These are phyloP conservation scores for Acronicta aceris DNA, from an alignment of 2,888 invertebrate genomes.

Conservation along the genomic window DNA sequence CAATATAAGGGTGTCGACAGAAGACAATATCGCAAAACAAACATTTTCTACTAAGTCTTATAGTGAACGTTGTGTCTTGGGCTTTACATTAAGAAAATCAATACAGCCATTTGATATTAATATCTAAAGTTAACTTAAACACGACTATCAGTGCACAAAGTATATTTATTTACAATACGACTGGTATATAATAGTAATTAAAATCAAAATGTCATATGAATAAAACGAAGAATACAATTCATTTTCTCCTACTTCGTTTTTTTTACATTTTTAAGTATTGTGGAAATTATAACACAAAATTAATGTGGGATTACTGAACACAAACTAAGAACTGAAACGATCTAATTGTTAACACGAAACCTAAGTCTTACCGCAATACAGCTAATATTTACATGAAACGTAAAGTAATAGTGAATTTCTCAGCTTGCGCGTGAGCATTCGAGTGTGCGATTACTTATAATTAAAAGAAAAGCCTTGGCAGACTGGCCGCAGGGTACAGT, in stretches of 20 bases:
- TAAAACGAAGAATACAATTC: conserved; percentile 69
- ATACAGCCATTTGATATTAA: conserved; percentile 83
- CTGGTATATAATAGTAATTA: conserved; percentile 73
- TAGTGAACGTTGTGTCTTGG: conserved; percentile 72
- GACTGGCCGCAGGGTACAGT: conserved; percentile 69
- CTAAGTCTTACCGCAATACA: conserved; percentile 66
- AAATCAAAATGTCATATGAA: conserved; percentile 66
- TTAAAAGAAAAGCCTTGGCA: conserved; percentile 66
- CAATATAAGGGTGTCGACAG: conserved; percentile 60
- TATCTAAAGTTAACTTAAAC: conserved; percentile 80
- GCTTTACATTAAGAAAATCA: conserved; percentile 70
- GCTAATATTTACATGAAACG: conserved; percentile 76
- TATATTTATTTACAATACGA: conserved; percentile 83
- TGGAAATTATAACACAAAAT: conserved; percentile 72
- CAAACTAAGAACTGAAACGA: conserved; percentile 73
- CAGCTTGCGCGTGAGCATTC: conserved; percentile 60
- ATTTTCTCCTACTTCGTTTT: conserved; percentile 64
- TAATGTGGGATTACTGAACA: conserved; percentile 74
- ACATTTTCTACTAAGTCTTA: conserved; percentile 70
- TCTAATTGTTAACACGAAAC: conserved; percentile 63
- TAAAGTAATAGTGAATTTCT: conserved; percentile 44
- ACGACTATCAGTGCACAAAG: conserved; percentile 85
- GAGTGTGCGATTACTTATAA: conserved; percentile 67
- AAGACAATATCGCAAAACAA: conserved; percentile 66
- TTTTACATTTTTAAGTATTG: conserved; percentile 70